Evolutionary conservation across 1,140 invertebrate genomes (phyloP), one percentile per base, ranked within the genome.

Genomic region (Dysdera silvatica): DNA sequence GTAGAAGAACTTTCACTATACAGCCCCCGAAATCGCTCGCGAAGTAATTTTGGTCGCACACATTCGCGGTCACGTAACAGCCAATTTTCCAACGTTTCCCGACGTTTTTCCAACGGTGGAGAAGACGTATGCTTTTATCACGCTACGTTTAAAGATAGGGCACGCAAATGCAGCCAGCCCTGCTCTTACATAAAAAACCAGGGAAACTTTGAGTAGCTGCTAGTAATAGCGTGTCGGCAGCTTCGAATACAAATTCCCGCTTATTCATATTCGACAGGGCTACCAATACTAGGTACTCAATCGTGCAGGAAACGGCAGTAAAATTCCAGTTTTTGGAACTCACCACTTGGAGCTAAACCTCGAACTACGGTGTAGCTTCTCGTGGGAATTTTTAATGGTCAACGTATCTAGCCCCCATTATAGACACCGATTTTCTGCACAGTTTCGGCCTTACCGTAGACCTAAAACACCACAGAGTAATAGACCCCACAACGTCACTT

Each of bases 381-480:
- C 16, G 10, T 64, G 37, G 37, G 14, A 3, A n/a, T 64, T 64
- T 35, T 5, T 64, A 26, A 26, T 64, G 5, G 61, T 35, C 28
- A 60, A 63, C 31, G 58, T 64, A 14, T 20, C 60, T 18, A 23
- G n/a, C 28, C 18, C 41, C 61, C 8, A 64, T 64, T 16, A 64
- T 64, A 24, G 61, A 60, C 29, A 60, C 61, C 4, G 61, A 64
- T 55, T 65, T 64, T 52, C 16, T 64, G 12, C 28, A 23, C 10
- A 16, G 45, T 12, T 64, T 65, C 37, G 26, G 37, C 12, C 61
- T 64, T 4, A n/a, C 24, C 3, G 23, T 35, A 12, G 26, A 64
- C 24, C 33, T 64, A 4, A n/a, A 23, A 4, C 3, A 41, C 6
- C 5, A 32, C 6, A 16, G 48, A 23, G 23, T 64, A 5, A 64